phyloP scores from a whole-genome alignment of 2,113 vertebrate species.

The Grammomys surdaster region DNA sequence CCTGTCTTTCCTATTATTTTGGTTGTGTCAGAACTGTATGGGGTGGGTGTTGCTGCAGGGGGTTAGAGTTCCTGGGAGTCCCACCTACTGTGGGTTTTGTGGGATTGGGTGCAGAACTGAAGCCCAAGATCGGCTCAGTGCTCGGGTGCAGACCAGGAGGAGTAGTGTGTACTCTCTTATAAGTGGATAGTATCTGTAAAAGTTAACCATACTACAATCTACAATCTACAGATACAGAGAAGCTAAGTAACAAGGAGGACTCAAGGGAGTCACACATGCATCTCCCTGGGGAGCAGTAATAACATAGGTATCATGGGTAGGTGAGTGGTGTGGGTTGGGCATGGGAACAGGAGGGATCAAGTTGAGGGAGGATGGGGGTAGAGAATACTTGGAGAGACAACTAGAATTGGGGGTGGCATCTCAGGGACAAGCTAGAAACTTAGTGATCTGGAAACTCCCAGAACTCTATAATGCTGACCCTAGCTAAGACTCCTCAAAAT shows the following conservation, averaged over 20 bases:
- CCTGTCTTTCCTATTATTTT: no score
- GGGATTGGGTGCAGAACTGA: no score
- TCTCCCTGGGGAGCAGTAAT: not conserved
- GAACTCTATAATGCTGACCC: not conserved
- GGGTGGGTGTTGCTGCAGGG: no score
- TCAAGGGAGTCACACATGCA: not conserved
- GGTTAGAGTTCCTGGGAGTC: no score
- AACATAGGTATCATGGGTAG: not conserved
- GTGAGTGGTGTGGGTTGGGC: not conserved
- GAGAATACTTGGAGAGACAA: not conserved
- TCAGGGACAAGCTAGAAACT: not conserved
- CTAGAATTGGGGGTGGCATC: not conserved
- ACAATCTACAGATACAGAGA: not conserved
- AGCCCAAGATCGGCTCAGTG: no score
- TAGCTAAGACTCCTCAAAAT: not conserved
- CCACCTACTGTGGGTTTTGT: no score
- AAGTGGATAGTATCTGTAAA: not conserved
- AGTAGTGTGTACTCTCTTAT: not conserved
- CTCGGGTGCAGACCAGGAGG: no score
- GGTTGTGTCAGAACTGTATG: no score
- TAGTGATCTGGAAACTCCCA: not conserved
- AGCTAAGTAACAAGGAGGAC: not conserved
- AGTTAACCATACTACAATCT: not conserved
- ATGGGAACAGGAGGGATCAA: not conserved
- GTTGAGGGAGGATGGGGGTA: not conserved